phyloP scores from a whole-genome alignment of 1,140 invertebrate genomes.

The Drosophila lacteicornis region DNA sequence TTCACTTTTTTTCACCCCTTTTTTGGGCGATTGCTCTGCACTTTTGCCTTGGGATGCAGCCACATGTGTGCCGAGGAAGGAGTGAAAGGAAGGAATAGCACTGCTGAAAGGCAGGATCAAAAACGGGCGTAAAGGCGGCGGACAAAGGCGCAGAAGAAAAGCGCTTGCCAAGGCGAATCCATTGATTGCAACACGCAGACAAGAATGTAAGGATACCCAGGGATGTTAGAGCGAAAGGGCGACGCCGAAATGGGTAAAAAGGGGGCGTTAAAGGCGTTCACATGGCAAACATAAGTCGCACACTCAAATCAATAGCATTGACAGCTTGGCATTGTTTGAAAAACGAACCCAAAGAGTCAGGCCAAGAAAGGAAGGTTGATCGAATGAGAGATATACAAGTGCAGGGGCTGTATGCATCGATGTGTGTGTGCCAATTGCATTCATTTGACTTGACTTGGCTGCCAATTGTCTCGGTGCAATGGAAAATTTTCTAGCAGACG shows the following conservation, averaged over 20 bases:
- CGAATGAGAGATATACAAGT: conserved; percentile 26
- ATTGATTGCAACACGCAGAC: conserved; percentile 65
- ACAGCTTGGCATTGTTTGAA: conserved; percentile 70
- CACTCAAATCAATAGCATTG: conserved; percentile 78
- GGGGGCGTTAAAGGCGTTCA: conserved; percentile 64
- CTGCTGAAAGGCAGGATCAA: conserved; percentile 30
- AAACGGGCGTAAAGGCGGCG: conserved; percentile 8
- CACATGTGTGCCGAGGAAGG: conserved; percentile 16
- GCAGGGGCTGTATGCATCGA: background rate
- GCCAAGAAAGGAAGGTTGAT: conserved; percentile 40
- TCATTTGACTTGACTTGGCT: conserved; percentile 79
- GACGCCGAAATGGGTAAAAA: conserved; percentile 1
- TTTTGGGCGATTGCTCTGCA: conserved; percentile 38
- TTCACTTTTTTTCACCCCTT: background rate
- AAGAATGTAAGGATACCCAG: conserved; percentile 28
- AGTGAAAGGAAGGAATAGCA: background rate
- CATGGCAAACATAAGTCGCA: conserved; percentile 79
- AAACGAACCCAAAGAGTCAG: conserved; percentile 38
- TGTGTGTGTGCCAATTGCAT: conserved; percentile 67
- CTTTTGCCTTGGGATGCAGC: conserved; percentile 43
- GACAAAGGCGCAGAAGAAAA: conserved; percentile 29
- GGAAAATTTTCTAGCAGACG: conserved; percentile 69
- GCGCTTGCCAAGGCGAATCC: conserved; percentile 46
- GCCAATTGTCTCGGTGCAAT: conserved; percentile 75
- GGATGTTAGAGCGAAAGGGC: conserved; percentile 9